Conservation (phyloP, 2,888 invertebrate species). For the Eupelmus urozonus region DNA sequence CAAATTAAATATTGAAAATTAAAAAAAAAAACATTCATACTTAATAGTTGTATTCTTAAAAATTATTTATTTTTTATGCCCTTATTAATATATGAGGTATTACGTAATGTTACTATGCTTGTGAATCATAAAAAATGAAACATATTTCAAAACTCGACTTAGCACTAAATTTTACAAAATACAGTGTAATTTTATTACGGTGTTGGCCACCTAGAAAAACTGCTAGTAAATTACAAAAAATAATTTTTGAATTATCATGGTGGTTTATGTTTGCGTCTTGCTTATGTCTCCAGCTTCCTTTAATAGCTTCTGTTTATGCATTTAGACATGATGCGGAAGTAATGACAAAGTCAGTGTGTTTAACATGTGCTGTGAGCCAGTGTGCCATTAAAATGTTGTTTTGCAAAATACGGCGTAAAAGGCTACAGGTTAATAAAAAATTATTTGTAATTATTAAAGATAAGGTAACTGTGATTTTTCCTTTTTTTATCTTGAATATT, state of each 20-base stretch:
- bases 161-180: constrained; percentile 45
- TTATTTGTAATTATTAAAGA: neutral
- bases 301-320: constrained; percentile 37
- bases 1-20: neutral
- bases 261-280: constrained; percentile 46
- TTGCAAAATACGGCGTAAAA: constrained; percentile 47
- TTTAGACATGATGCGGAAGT: constrained; percentile 50
- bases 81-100: neutral
- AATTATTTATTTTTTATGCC: no score
- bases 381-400: constrained; percentile 43
- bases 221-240: constrained; percentile 16
- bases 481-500: neutral
- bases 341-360: constrained; percentile 59
- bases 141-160: constrained; percentile 8
- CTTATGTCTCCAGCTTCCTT: constrained; percentile 53
- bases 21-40: neutral
- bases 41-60: neutral
- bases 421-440: constrained; percentile 56
- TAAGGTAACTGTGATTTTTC: neutral
- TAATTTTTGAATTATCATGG: constrained; percentile 49
- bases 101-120: no score
- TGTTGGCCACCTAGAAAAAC: constrained; percentile 38
- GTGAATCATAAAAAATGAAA: constrained; percentile 10
- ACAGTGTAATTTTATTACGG: constrained; percentile 25
- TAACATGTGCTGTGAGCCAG: constrained; percentile 53